A percentile compares a stretch with the other conserved stretches of the same genome.
Conservation (phyloP, 2,113 vertebrate species). For the Dromaius novaehollandiae region DNA sequence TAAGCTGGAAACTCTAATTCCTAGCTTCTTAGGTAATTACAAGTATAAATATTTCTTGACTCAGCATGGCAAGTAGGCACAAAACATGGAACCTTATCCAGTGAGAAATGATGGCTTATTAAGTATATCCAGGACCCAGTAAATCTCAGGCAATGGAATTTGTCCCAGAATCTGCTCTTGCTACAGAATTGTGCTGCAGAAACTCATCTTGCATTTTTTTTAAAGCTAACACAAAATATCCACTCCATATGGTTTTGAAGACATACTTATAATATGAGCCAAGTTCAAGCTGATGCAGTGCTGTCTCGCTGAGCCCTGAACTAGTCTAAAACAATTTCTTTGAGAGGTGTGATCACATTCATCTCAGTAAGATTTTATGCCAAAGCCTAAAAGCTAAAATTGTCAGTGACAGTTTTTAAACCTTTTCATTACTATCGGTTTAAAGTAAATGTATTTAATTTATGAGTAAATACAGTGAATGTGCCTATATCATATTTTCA, state of each 20-base stretch:
- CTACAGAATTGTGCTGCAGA: neutral
- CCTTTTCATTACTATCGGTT: neutral
- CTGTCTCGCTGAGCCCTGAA: constrained; percentile 23
- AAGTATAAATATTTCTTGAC: constrained; percentile 22
- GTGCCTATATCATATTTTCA: neutral
- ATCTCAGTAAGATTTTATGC: constrained; percentile 9
- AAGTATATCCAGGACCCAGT: neutral
- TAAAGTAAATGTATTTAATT: constrained; percentile 3
- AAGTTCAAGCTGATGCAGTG: neutral
- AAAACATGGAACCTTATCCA: neutral
- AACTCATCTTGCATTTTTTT: neutral
- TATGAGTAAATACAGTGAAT: neutral
- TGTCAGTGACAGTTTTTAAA: neutral
- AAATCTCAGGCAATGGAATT: constrained; percentile 10
- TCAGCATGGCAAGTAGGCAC: neutral
- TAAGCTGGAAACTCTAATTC: constrained; percentile 5
- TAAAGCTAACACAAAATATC: constrained; percentile 18
- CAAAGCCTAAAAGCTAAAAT: neutral
- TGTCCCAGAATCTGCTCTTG: constrained; percentile 32
- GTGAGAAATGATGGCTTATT: neutral
- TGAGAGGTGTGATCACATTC: neutral
- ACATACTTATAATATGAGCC: constrained; percentile 10
- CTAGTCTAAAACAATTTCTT: constrained; percentile 14
- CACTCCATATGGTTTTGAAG: constrained; percentile 19
- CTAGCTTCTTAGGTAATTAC: neutral